phyloP scores from a whole-genome alignment of 2,888 invertebrate genomes.

The Nephrotoma flavescens region DNA sequence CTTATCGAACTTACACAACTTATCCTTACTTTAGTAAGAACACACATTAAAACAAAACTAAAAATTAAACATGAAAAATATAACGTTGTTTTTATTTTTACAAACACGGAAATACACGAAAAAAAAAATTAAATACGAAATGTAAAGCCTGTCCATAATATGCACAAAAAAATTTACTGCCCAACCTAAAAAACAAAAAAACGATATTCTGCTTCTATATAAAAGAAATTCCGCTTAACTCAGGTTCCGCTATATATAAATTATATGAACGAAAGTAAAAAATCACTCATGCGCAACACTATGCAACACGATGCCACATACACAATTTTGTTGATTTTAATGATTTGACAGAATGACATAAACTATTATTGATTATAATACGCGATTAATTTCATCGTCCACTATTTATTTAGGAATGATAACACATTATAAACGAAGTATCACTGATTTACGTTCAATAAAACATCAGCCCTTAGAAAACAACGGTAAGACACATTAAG shows the following conservation, averaged over 20 bases:
- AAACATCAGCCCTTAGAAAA: conserved; percentile 65
- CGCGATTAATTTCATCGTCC: background rate
- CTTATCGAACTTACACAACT: too few species aligned
- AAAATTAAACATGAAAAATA: too few species aligned
- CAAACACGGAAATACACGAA: too few species aligned
- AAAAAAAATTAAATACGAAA: too few species aligned
- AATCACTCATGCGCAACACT: background rate
- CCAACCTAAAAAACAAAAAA: too few species aligned
- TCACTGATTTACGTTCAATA: conserved; percentile 67
- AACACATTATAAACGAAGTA: conserved; percentile 77
- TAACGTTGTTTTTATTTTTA: too few species aligned
- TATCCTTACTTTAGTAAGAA: too few species aligned
- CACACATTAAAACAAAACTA: too few species aligned
- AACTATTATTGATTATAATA: background rate
- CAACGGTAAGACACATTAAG: conserved; percentile 37
- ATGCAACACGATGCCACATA: background rate
- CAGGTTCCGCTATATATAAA: background rate
- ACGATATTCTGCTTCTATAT: too few species aligned
- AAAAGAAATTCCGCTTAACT: background rate
- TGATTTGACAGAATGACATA: background rate
- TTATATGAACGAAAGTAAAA: background rate
- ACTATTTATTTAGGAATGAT: conserved; percentile 49
- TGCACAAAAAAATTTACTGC: too few species aligned
- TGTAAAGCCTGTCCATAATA: too few species aligned
- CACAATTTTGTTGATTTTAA: background rate